Conservation (phyloP, 2,113 vertebrate species). For the Microtus montanus region DNA sequence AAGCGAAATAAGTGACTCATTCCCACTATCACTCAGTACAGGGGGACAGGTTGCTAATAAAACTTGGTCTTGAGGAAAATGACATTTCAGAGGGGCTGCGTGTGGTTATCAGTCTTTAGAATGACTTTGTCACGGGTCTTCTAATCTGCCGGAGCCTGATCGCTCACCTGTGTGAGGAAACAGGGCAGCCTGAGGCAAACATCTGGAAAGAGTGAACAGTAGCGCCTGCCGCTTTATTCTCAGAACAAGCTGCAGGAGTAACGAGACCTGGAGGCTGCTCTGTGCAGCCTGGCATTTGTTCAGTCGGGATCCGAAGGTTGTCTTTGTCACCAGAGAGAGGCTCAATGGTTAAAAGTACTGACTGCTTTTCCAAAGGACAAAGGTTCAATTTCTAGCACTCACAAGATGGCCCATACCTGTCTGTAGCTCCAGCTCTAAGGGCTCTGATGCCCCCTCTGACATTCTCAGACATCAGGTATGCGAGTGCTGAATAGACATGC, state of each 20-base stretch:
- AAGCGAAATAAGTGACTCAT: neutral
- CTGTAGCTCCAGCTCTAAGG: neutral
- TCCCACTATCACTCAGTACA: neutral
- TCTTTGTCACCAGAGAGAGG: neutral
- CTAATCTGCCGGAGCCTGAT: neutral
- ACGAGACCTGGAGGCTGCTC: neutral
- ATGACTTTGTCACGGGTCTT: neutral
- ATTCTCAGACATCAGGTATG: neutral
- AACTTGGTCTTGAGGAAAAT: neutral
- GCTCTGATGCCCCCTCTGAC: too few relatives aligned
- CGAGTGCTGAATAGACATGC: neutral
- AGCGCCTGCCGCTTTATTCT: neutral
- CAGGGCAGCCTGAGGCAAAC: neutral
- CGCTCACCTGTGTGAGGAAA: neutral
- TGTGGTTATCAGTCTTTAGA: neutral
- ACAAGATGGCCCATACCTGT: neutral
- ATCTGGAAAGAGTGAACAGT: neutral
- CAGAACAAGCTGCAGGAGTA: neutral
- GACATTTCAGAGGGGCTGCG: neutral
- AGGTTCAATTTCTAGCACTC: neutral
- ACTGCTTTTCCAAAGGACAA: neutral
- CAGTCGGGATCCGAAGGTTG: neutral
- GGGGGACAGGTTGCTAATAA: neutral
- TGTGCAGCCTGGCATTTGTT: neutral
- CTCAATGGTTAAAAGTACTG: neutral